Evolutionary conservation across 2,888 invertebrate species (phyloP), one percentile per base, ranked within the genome.

Genomic region (Tryphoninae sp.): DNA sequence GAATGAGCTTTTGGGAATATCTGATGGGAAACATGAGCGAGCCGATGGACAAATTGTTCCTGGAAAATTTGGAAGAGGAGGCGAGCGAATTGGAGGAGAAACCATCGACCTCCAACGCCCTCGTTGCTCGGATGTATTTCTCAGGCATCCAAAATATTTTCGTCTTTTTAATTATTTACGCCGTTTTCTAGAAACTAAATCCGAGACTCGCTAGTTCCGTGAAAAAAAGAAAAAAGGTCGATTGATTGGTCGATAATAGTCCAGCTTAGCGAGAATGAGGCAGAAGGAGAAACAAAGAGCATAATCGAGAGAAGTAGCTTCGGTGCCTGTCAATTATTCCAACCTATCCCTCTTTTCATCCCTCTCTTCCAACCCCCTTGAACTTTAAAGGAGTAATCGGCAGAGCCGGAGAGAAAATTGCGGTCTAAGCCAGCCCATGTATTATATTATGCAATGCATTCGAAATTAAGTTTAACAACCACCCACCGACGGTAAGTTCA

Each of bases 1-100:
- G 87, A 82, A 90, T 90, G 88, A 64, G 76, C 42, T 91, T 91
- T 71, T 91, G 91, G 90, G 75, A 86, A 11, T 73, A 87, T 71
- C 65, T 90, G 26, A 85, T 83, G 83, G 76, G 40, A 9, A 87
- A 87, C 61, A 76, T 86, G 33, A 85, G 85, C 22, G 13, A 42
- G 49, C 86, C 87, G 26, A 74, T 76, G 65, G 77, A 82, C 23
- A 71, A 67, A 76, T 78, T 83, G 67, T 84, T 84, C 68, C 42
- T 65, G 23, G 72, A 76, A 75, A 61, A 72, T 45, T 23, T 53
- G 22, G 9, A 26, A 0, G 73, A 33, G 33, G 9, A n/a, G 62
- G 11, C 42, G 11, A 13, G 62, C 62, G 26, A 78, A 55, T 0
- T 51, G 19, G 45, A 6, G 16, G 67, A 19, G 11, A 51, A 61